Evolutionary conservation across 2,797 vertebrate genomes (phyloP).

Genomic region (Thripadectes ignobilis): DNA sequence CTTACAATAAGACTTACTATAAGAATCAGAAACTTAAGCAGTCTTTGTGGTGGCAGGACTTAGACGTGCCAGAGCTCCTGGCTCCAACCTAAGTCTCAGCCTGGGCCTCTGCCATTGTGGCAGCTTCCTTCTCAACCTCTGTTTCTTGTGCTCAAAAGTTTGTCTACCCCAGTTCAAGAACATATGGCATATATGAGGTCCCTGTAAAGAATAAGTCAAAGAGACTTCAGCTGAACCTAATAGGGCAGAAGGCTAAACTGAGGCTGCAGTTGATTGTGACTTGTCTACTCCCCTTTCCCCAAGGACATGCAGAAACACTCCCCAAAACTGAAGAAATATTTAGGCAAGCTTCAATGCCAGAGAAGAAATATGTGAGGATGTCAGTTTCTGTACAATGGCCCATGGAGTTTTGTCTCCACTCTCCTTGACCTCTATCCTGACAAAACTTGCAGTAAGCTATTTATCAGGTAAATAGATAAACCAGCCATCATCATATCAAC

Average conservation of each 20-base stretch:
- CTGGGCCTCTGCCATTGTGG: background rate
- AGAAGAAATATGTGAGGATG: background rate
- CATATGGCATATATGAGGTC: background rate
- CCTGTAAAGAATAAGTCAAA: background rate
- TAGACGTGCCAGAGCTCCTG: background rate
- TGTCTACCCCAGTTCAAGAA: background rate
- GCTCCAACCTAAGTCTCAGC: background rate
- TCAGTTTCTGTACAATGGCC: background rate
- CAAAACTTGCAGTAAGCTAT: conserved; percentile 23
- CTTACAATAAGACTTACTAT: background rate
- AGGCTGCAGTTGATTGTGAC: background rate
- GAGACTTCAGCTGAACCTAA: background rate
- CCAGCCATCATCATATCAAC: background rate
- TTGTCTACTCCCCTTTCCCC: background rate
- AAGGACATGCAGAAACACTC: background rate
- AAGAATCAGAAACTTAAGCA: background rate
- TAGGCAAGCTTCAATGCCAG: background rate
- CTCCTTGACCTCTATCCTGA: background rate
- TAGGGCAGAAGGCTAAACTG: background rate
- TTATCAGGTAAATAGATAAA: conserved; percentile 31
- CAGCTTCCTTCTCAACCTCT: background rate
- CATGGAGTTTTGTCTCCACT: background rate
- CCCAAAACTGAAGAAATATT: background rate
- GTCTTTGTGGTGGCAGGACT: background rate
- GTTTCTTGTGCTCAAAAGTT: background rate